Evolutionary conservation across 2,797 vertebrate genomes (phyloP), one percentile per base, ranked within the genome.

Genomic region (Dermochelys coriacea): DNA sequence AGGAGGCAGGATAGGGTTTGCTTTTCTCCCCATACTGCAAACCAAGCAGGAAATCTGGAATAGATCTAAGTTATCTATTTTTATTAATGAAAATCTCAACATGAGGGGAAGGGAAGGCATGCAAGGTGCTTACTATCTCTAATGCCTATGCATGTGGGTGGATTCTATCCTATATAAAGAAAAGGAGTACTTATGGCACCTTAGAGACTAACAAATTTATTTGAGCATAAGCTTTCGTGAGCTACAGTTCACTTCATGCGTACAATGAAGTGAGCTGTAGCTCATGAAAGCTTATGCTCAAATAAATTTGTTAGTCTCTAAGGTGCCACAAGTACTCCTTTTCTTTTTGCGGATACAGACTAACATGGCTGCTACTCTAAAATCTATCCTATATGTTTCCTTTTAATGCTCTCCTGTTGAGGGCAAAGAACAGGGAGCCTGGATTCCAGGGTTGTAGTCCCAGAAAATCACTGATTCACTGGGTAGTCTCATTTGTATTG

Each of bases 11-110:
- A 19, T 4, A 74, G 37, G 41, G 5, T 74, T 74, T 41, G 37
- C 6, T 74, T 74, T 74, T 41, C 37, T 45, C 71, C 9, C 41
- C 11, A 23, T 37, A 5, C 64, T n/a, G 9, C 34, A 68, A 68
- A n/a, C 19, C 8, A 68, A 45, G 25, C 71, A 74, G 71, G 12
- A 12, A 45, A 14, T 47, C 41, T 47, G 41, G 45, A 68, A 68
- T 21, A 68, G 64, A 21, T 68, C 27, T 90, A 0, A 68, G 15
- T 81, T 51, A 64, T 49, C 79, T 82, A 12, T 52, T 83, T 12
- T 86, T 91, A 51, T 18, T 92, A 57, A 80, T 51, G 3, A 51
- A 82, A 92, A 3, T n/a, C 31, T 83, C 79, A 57, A 10, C 57
- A 31, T 86, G 34, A 61, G 86, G 55, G n/a, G 61, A 81, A 50